A percentile compares a stretch with the other conserved stretches of the same genome.
Evolutionary conservation across 92 coral and sea anemone species (phyloP).

Genomic region (Porites rus): DNA sequence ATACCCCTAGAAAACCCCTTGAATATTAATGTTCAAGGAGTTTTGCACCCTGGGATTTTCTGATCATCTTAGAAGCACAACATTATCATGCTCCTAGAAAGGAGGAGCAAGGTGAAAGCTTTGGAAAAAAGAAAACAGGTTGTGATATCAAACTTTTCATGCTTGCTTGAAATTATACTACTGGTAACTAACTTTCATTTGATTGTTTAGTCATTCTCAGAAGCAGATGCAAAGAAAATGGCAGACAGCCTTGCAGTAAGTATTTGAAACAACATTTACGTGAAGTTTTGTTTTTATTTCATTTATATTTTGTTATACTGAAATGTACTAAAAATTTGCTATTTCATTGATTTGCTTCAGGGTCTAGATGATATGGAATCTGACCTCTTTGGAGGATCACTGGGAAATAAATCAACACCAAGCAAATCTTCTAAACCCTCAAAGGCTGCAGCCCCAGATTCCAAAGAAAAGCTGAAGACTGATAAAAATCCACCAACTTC

Average conservation of each 20-base stretch:
- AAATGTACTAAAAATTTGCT: neutral
- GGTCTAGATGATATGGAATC: slow-evolving; percentile 98
- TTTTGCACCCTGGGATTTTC: too few relatives aligned
- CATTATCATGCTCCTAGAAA: too few relatives aligned
- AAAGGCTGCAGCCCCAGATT: slow-evolving; percentile 16
- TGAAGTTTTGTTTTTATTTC: too few relatives aligned
- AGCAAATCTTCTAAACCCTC: slow-evolving; percentile 37
- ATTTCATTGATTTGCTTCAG: slow-evolving; percentile 24
- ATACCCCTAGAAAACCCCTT: too few relatives aligned
- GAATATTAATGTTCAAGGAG: too few relatives aligned
- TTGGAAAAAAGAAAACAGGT: too few relatives aligned
- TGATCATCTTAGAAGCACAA: too few relatives aligned
- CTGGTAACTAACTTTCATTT: too few relatives aligned
- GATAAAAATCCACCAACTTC: slow-evolving; percentile 29
- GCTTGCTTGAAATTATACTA: too few relatives aligned
- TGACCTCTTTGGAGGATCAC: slow-evolving; percentile 91
- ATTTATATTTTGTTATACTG: neutral
- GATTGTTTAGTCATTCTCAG: slow-evolving; percentile 67
- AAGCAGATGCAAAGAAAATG: slow-evolving; percentile 91
- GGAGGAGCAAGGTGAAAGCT: too few relatives aligned
- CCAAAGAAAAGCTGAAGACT: slow-evolving; percentile 17
- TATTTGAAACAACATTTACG: neutral
- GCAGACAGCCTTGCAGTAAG: slow-evolving; percentile 92
- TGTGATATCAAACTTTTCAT: too few relatives aligned
- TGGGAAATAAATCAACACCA: slow-evolving; percentile 60